Evolutionary conservation across 2,113 vertebrate genomes (phyloP).

Genomic region (Pachyramphus minor): DNA sequence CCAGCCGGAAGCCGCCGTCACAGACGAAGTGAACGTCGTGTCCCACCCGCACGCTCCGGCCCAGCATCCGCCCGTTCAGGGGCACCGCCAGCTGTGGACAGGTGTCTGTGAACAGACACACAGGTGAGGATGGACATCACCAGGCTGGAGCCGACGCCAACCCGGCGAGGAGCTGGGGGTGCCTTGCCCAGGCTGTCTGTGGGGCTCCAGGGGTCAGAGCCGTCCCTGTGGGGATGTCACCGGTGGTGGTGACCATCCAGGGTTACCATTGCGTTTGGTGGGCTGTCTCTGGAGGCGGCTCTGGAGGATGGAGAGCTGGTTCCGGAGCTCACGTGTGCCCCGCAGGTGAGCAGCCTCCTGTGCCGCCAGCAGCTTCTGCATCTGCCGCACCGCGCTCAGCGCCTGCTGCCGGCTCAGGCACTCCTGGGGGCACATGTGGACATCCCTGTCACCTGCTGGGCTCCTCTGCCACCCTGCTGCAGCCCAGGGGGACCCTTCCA

Average conservation of each 20-base stretch:
- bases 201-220: accelerated
- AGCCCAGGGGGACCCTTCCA: not conserved
- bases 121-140: accelerated
- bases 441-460: accelerated
- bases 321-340: constrained; percentile 72
- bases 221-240: accelerated
- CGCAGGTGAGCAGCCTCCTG: constrained; percentile 81
- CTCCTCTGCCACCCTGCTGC: not conserved
- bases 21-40: constrained; percentile 85
- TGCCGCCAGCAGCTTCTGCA: constrained; percentile 81
- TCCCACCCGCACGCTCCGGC: constrained; percentile 65
- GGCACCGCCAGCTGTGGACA: constrained; percentile 73
- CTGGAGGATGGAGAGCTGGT: constrained; percentile 81
- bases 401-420: constrained; percentile 76
- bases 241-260: accelerated
- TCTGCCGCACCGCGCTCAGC: constrained; percentile 74
- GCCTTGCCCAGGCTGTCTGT: not conserved
- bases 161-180: not conserved
- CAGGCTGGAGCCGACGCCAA: not conserved
- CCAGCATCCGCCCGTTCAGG: constrained; percentile 77
- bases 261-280: constrained; percentile 72
- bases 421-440: constrained; percentile 54
- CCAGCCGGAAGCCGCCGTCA: constrained; percentile 72
- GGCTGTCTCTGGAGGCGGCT: constrained; percentile 50
- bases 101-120: constrained; percentile 58